A percentile compares a stretch with the other conserved stretches of the same genome.
phyloP scores from a whole-genome alignment of 2,113 vertebrate species.

The Quiscalus mexicanus region DNA sequence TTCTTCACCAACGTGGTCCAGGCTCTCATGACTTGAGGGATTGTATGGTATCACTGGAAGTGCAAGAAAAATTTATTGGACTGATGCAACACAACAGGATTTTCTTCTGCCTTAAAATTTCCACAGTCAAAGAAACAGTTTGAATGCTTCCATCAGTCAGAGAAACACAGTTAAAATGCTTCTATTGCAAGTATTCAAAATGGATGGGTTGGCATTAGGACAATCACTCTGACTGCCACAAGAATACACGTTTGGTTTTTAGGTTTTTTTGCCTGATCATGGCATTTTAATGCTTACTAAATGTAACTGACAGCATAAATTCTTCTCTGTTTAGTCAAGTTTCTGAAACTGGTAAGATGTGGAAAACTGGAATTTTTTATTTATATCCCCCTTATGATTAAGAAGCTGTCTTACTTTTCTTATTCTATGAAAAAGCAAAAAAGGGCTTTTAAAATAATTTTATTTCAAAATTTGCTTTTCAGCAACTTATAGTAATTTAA shows the following conservation, averaged over 20 bases:
- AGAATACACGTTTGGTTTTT: background rate
- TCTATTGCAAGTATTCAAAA: background rate
- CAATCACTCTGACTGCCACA: background rate
- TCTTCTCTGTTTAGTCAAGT: background rate
- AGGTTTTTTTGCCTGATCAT: background rate
- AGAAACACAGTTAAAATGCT: background rate
- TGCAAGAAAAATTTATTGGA: background rate
- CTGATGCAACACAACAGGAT: rapidly evolving
- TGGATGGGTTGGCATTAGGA: background rate
- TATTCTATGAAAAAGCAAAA: background rate
- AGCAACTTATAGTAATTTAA: background rate
- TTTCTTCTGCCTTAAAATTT: background rate
- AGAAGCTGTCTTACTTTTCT: background rate
- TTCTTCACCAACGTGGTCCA: conserved; percentile 92
- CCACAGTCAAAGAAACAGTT: background rate
- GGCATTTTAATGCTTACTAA: background rate
- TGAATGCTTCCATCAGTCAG: background rate
- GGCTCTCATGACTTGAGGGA: conserved; percentile 90
- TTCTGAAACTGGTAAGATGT: background rate
- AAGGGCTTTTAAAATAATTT: background rate
- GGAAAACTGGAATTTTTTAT: background rate
- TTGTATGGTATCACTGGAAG: conserved; percentile 85
- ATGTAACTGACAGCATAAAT: background rate
- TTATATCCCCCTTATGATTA: background rate
- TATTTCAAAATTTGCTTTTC: background rate